phyloP scores from a whole-genome alignment of 2,888 invertebrate genomes.

The Tipula confusa region DNA sequence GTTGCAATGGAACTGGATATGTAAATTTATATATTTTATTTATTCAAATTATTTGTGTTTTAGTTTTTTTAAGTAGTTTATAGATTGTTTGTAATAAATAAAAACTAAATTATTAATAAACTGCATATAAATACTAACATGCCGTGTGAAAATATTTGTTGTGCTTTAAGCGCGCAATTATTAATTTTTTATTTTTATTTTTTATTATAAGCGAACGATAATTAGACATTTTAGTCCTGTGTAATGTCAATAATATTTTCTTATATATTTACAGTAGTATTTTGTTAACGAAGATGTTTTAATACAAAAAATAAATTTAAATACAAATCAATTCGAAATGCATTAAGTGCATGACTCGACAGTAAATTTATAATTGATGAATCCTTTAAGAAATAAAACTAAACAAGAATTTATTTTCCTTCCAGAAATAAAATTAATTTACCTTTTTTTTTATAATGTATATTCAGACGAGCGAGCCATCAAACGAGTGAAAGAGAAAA shows the following conservation, averaged over 20 bases:
- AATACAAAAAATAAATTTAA: not conserved
- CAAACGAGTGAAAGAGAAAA: not conserved
- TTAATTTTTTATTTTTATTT: too few relatives aligned
- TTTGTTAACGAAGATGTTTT: not conserved
- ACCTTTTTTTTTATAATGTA: not conserved
- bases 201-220: not conserved
- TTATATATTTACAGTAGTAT: not conserved
- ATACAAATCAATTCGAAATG: constrained; percentile 14
- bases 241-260: not conserved
- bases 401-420: not conserved
- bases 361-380: not conserved
- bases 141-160: constrained; percentile 6
- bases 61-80: constrained; percentile 15
- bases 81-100: not conserved
- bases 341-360: not conserved
- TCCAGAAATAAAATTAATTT: not conserved
- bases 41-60: constrained; percentile 20
- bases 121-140: not conserved
- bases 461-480: not conserved
- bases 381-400: not conserved
- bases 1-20: constrained; percentile 20
- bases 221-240: not conserved
- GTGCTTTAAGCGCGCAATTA: not conserved
- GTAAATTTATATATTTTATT: not conserved
- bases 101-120: not conserved